Evolutionary conservation across 2,888 invertebrate species (phyloP), one percentile per base, ranked within the genome.

Genomic region (Nycteola revayana): DNA sequence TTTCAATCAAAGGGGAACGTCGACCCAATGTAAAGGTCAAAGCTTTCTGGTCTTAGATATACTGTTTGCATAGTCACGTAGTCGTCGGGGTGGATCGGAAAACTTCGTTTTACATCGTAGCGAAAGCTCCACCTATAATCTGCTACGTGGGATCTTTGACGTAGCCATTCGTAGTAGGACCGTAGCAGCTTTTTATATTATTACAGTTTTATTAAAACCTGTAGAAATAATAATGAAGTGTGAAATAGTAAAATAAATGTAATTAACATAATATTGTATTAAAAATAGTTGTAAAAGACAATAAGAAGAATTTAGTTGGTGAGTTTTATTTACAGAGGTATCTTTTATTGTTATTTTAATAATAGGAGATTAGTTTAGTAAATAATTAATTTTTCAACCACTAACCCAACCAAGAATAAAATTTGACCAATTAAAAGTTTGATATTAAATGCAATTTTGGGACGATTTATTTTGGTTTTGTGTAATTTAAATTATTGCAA

Each of bases 121-220:
- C 28, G 38, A 50, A 66, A 63, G 70, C 81, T 65, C 80, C 85
- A 75, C 85, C 85, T 72, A 53, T 64, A 38, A 65, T 61, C 69
- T 66, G 66, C 54, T 49, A 38, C 32, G 55, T 54, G 45, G 47
- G 48, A 42, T 55, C 61, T 69, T 58, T 53, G 57, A 32, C 44
- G 61, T 64, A 65, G 51, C 49, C 41, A 42, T 49, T 51, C 53
- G 51, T 60, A 58, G 60, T 42, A 28, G 21, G 18, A 9, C 32
- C 26, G 43, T 34, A 36, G 41, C 36, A 33, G 22, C 28, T 38
- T 10, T 33, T 36, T n/a, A 40, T 25, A 43, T 36, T 20, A 3
- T 32, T 37, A 38, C 25, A n/a, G n/a, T 14, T 14, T 14, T 14
- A 3, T 14, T 14, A 3, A 14, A 14, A 14, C 5, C 2, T 14